Evolutionary conservation across 2,888 invertebrate species (phyloP), one percentile per base, ranked within the genome.

Genomic region (Rotaria macrura): DNA sequence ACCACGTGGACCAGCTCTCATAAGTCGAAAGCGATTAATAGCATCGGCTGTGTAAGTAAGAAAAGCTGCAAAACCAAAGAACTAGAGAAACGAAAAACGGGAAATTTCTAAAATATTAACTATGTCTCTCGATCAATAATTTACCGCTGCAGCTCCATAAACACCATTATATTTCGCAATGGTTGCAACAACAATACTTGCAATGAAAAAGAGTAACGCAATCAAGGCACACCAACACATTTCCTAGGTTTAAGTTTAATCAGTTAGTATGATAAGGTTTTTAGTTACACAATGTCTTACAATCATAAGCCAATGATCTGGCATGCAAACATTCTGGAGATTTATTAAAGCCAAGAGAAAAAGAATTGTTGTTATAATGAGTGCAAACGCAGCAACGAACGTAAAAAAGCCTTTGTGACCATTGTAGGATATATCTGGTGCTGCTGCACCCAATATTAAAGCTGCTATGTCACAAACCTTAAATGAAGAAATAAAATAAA

Each of bases 111-210:
- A 54, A 54, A 65, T 17, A 12, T 29, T 29, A 1, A 38, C n/a
- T 34, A 10, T 12, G 5, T 65, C 14, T 29, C 20, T 7, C 14
- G 4, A 65, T 20, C 0, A 52, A 52, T 52, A 0, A 29, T 65
- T 17, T 65, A 65, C 65, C n/a, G 79, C 79, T 43, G 79, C 79
- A n/a, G 79, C 79, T 43, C 79, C 79, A 43, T 43, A 79, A 43
- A 79, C 20, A 43, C 43, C 79, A 79, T 43, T 40, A 43, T 23
- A 7, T 23, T 25, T 43, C 3, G 79, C 43, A 40, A 23, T 10
- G 25, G 40, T 40, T 43, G 79, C 79, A 25, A 79, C n/a, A 79
- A 79, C n/a, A 79, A 79, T 79, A 79, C 79, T 43, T 17, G 79
- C 79, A 43, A 79, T 40, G 3, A 79, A 79, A 43, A 43, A 79